phyloP scores from a whole-genome alignment of 2,888 invertebrate genomes.

The Malthinus flaveolus region DNA sequence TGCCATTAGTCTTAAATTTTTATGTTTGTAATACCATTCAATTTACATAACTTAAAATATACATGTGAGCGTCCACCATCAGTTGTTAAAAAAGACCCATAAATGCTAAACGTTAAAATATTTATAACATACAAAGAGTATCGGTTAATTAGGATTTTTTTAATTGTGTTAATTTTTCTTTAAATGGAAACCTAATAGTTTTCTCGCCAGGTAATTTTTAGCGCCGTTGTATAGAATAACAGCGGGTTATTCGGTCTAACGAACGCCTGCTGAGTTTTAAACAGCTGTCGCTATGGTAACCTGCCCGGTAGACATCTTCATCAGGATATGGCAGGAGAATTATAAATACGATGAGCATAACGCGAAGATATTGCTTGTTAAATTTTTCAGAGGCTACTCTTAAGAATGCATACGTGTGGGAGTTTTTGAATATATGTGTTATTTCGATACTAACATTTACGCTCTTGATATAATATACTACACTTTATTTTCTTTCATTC shows the following conservation, averaged over 20 bases:
- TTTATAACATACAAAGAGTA: no score
- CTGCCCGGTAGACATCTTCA: slow-evolving; percentile 53
- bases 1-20: no score
- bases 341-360: slow-evolving; percentile 50
- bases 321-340: slow-evolving; percentile 49
- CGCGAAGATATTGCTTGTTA: slow-evolving; percentile 48
- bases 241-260: slow-evolving; percentile 46
- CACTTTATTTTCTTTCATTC: slow-evolving; percentile 25
- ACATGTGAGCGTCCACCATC: no score
- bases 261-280: slow-evolving; percentile 49
- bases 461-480: slow-evolving; percentile 33
- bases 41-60: no score
- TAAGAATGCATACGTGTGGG: slow-evolving; percentile 39
- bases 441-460: slow-evolving; percentile 31
- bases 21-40: no score
- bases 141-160: background rate
- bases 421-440: slow-evolving; percentile 32
- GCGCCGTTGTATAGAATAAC: slow-evolving; percentile 31
- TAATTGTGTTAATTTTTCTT: slow-evolving; percentile 5
- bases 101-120: no score
- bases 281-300: slow-evolving; percentile 53
- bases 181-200: slow-evolving; percentile 10
- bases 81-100: no score
- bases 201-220: slow-evolving; percentile 28
- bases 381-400: slow-evolving; percentile 41